Base-by-base conservation (phyloP, 1,140 invertebrate species). In the Polypedilum vanderplanki region DNA sequence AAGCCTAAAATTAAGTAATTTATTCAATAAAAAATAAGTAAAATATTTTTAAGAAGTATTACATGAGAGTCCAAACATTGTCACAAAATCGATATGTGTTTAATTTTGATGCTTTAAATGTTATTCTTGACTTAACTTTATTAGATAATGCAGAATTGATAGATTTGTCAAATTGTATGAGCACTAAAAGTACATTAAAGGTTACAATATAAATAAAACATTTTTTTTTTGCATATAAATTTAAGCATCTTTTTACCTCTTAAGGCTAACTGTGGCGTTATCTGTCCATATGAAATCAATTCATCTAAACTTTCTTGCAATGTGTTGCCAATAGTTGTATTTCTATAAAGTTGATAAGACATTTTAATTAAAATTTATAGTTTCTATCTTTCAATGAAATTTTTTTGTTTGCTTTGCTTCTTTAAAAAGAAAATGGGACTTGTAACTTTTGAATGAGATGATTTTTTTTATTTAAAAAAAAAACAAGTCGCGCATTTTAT, bases 11-110 rank as follows among this genome's bases (percentile, higher is more conserved):
- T 94, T 4, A 57, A n/a, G 46, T 57, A 46, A 8, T 33, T 33
- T 33, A 33, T 33, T 33, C 1, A n/a, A 15, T 57, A 12, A 57
- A 10, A 15, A 57, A 57, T 57, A n/a, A 15, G 12, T 46, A 46
- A 57, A 12, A 15, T n/a, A n/a, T 12, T 57, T 57, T 57, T 57
- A 1, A 46, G 46, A 57, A 12, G 15, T 15, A n/a, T 15, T 57
- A 57, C 81, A 83, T 82, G 81, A 99, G 98, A n/a, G 97, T 99
- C 98, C 98, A 99, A 0, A 99, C 98, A 87, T 99, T 99, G 86
- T 99, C 98, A 88, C 98, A 99, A 86, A 99, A 99, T 79, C 98
- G 88, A 83, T 99, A 99, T 0, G 97, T 99, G 80, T 97, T 97
- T 76, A 99, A 85, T 87, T 98, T 98, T 41, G 93, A 94, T 77